Conservation (phyloP, 2,888 invertebrate genomes). For the Caenorhabditis zanzibari region DNA sequence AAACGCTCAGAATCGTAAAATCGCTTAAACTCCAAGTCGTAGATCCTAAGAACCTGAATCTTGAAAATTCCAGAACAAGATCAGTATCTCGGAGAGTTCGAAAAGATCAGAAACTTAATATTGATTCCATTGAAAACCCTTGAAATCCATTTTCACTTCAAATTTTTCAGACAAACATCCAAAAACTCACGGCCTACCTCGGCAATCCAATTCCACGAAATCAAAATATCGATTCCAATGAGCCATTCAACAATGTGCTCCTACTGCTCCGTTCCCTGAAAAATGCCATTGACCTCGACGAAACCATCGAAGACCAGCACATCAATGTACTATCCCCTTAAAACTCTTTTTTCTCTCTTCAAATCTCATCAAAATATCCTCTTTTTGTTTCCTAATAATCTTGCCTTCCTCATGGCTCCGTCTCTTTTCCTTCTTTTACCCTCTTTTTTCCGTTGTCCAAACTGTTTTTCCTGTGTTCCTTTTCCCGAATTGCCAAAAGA, state of each 20-base stretch:
- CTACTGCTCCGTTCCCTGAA: conserved; percentile 52
- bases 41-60: too few species aligned
- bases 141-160: background rate
- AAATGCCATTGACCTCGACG: conserved; percentile 43
- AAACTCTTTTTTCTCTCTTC: conserved; percentile 1
- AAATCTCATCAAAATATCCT: background rate
- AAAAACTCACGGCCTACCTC: conserved; percentile 50
- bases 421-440: background rate
- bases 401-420: conserved; percentile 23
- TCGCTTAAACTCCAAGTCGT: too few species aligned
- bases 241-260: conserved; percentile 42
- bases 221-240: conserved; percentile 23
- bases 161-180: conserved; percentile 47
- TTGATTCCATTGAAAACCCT: too few species aligned
- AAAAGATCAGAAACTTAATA: too few species aligned
- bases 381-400: conserved; percentile 13
- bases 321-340: conserved; percentile 60
- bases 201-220: conserved; percentile 54
- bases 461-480: conserved; percentile 39
- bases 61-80: too few species aligned
- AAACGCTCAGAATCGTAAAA: too few species aligned
- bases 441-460: conserved; percentile 7
- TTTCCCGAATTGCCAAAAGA: conserved; percentile 34
- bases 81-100: too few species aligned
- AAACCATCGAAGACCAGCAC: conserved; percentile 48